Conservation (phyloP, 2,888 invertebrate genomes). For the Pogonocherus hispidulus region DNA sequence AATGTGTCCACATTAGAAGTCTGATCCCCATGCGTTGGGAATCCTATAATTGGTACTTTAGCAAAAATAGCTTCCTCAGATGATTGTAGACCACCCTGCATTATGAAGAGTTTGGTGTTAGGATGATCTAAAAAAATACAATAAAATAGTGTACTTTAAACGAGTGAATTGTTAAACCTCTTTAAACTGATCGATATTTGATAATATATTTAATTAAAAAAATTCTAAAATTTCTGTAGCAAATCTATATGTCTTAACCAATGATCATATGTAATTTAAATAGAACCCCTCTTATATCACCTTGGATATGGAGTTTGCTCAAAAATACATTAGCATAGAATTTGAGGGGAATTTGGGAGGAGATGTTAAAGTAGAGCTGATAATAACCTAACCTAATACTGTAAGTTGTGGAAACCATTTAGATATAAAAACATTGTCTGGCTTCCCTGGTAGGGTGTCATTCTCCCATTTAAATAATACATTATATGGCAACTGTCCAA, state of each 20-base stretch:
- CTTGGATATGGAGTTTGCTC: too few relatives aligned
- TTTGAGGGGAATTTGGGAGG: too few relatives aligned
- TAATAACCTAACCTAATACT: constrained; percentile 38
- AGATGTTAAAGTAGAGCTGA: too few relatives aligned
- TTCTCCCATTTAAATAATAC: constrained; percentile 67
- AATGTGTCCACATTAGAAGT: constrained; percentile 61
- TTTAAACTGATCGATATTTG: too few relatives aligned
- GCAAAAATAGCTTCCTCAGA: constrained; percentile 53
- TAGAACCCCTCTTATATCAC: too few relatives aligned
- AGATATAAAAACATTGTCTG: constrained; percentile 60
- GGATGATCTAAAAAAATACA: constrained; percentile 59
- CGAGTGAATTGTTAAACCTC: too few relatives aligned
- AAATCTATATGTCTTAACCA: too few relatives aligned
- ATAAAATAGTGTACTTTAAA: too few relatives aligned
- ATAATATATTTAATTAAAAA: too few relatives aligned
- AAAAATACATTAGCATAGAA: too few relatives aligned
- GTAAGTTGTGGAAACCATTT: constrained; percentile 42
- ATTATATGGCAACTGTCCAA: constrained; percentile 53
- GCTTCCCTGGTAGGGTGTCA: constrained; percentile 57
- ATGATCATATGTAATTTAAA: too few relatives aligned
- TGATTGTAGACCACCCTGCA: constrained; percentile 43
- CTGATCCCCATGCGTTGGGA: constrained; percentile 62
- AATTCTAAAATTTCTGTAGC: too few relatives aligned
- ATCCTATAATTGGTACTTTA: constrained; percentile 66
- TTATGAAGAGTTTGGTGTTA: constrained; percentile 39